Evolutionary conservation across 2,888 invertebrate genomes (phyloP).

Genomic region (Melipona bicolor): DNA sequence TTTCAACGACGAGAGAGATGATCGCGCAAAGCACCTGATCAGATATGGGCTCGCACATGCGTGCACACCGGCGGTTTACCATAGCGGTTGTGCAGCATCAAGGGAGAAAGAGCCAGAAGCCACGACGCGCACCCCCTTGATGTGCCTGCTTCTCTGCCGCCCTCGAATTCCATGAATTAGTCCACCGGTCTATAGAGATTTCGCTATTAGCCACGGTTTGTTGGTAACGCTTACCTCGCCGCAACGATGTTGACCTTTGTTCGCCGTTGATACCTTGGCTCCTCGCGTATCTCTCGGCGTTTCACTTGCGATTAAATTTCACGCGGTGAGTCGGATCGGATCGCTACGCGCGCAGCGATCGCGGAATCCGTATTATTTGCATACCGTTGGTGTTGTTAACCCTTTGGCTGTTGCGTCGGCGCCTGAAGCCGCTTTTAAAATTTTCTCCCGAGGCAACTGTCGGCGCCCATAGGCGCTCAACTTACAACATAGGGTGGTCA

Average conservation of each 20-base stretch:
- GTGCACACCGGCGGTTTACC: conserved; percentile 66
- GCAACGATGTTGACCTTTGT: conserved; percentile 52
- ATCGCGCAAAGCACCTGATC: conserved; percentile 64
- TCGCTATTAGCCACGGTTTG: conserved; percentile 51
- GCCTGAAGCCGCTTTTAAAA: no score
- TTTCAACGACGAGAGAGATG: conserved; percentile 70
- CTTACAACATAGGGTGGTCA: no score
- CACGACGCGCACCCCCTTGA: conserved; percentile 21
- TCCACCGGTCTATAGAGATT: conserved; percentile 41
- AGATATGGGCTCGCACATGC: conserved; percentile 65
- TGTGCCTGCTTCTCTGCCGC: conserved; percentile 35
- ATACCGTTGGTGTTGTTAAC: no score
- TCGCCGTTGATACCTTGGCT: conserved; percentile 25
- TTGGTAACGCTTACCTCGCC: conserved; percentile 45
- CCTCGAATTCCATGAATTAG: conserved; percentile 50
- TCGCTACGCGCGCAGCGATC: no score
- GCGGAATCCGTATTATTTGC: no score
- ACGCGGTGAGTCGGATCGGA: no score
- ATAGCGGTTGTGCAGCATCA: conserved; percentile 44
- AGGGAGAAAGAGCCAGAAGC: conserved; percentile 41
- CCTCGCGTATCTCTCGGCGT: no score
- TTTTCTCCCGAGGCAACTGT: no score
- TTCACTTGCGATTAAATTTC: no score
- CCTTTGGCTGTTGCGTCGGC: no score
- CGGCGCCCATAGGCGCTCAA: no score